Conservation (phyloP, 1,140 invertebrate genomes). For the Sminthurides bifidus region DNA sequence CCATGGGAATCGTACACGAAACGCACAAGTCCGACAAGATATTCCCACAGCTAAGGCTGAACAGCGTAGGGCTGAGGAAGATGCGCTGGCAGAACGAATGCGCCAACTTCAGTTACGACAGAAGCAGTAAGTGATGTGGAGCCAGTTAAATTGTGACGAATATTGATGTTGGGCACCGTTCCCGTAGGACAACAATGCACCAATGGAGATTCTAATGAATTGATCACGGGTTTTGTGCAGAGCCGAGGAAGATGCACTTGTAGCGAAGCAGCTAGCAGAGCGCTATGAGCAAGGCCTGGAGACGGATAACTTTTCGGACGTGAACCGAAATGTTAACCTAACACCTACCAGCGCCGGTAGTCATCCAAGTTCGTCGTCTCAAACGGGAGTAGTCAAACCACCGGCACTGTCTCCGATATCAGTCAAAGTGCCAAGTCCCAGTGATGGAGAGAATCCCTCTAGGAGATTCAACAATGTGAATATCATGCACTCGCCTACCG, state of each 20-base stretch:
- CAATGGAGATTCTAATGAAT: neutral
- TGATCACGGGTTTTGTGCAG: constrained; percentile 6
- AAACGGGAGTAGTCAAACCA: neutral
- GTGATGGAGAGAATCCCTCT: neutral
- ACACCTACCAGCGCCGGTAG: too few relatives aligned
- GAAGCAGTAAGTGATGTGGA: constrained; percentile 45
- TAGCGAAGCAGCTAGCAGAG: constrained; percentile 16
- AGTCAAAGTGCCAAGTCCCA: neutral
- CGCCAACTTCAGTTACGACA: constrained; percentile 50
- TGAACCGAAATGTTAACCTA: too few relatives aligned
- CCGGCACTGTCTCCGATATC: neutral
- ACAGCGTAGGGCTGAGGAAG: constrained; percentile 60
- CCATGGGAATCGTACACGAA: constrained; percentile 69
- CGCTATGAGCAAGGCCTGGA: constrained; percentile 7
- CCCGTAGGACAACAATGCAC: neutral
- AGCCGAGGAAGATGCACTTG: constrained; percentile 24
- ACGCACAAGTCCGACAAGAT: constrained; percentile 77
- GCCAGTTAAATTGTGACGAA: neutral
- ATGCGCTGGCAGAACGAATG: constrained; percentile 46
- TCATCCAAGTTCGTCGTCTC: neutral
- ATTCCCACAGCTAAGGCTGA: constrained; percentile 69
- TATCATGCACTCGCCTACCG: neutral
- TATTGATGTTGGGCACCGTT: neutral
- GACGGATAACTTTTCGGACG: constrained; percentile 25
- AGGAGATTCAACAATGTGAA: neutral